Percentiles rank a stretch among this genome's conserved stretches.
These are phyloP conservation scores for Salvelinus alpinus DNA, from an alignment of 2,113 vertebrate genomes.

Conservation along the genomic window DNA sequence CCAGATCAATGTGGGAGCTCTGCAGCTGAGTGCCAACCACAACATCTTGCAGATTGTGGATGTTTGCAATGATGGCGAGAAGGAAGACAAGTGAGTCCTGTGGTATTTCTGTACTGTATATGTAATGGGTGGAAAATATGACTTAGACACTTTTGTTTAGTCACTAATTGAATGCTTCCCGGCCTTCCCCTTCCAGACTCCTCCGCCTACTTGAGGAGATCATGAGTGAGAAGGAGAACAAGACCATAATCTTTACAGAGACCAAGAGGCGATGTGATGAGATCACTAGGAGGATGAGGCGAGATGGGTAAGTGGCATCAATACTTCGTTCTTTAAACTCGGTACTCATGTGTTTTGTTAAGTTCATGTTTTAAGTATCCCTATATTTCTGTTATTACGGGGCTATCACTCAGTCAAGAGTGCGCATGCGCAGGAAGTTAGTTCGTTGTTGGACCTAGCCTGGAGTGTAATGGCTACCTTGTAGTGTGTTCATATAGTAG, in stretches of 20 bases:
- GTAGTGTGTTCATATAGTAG: too few species aligned
- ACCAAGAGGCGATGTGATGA: constrained; percentile 98
- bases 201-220: constrained; percentile 97
- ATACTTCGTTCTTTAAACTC: background rate
- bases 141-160: background rate
- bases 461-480: too few species aligned
- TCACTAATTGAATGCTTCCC: background rate
- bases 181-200: constrained; percentile 71
- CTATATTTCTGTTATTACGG: too few species aligned
- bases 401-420: too few species aligned
- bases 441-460: too few species aligned
- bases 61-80: constrained; percentile 96
- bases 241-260: constrained; percentile 98
- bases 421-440: too few species aligned
- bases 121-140: background rate
- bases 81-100: constrained; percentile 92
- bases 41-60: constrained; percentile 99
- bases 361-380: too few species aligned
- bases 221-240: constrained; percentile 99
- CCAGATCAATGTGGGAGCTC: constrained; percentile 93
- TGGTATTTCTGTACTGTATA: background rate
- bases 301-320: constrained; percentile 85
- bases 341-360: background rate
- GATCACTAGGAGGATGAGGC: constrained; percentile 94
- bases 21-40: constrained; percentile 97